These are phyloP conservation scores for Aquatica leii DNA, from an alignment of 2,888 invertebrate species.

Conservation along the genomic window DNA sequence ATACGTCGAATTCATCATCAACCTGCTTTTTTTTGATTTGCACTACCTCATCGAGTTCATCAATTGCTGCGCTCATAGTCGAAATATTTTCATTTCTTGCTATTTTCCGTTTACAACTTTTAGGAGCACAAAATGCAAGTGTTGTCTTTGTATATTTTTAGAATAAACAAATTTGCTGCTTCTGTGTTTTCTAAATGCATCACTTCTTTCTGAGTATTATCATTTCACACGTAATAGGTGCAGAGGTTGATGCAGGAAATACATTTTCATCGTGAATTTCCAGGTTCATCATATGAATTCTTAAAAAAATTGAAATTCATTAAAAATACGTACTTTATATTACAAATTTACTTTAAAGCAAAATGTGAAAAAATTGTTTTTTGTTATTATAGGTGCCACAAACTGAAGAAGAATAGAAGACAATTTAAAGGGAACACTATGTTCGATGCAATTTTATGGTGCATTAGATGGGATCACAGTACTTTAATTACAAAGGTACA, in stretches of 20 bases:
- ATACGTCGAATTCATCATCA: constrained; percentile 36
- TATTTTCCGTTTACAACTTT: constrained; percentile 35
- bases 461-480: constrained; percentile 6
- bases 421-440: constrained; percentile 21
- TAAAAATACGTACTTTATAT: constrained; percentile 15
- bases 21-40: constrained; percentile 23
- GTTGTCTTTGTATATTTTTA: constrained; percentile 31
- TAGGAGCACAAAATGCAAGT: constrained; percentile 29
- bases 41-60: constrained; percentile 36
- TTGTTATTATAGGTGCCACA: constrained; percentile 30
- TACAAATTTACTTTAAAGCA: constrained; percentile 12
- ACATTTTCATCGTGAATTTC: constrained; percentile 18
- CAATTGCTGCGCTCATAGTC: constrained; percentile 33
- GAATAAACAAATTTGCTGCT: constrained; percentile 28
- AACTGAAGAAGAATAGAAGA: constrained; percentile 21
- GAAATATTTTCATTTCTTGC: constrained; percentile 31
- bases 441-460: constrained; percentile 16
- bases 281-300: constrained; percentile 19
- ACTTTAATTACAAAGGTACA: not conserved
- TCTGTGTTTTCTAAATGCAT: constrained; percentile 21
- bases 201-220: constrained; percentile 13
- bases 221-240: constrained; percentile 21
- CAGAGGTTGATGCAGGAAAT: constrained; percentile 24
- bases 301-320: not conserved
- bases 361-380: constrained; percentile 2